Base-by-base conservation (phyloP, 2,797 vertebrate genomes). In the Phrynocephalus vlangalii region DNA sequence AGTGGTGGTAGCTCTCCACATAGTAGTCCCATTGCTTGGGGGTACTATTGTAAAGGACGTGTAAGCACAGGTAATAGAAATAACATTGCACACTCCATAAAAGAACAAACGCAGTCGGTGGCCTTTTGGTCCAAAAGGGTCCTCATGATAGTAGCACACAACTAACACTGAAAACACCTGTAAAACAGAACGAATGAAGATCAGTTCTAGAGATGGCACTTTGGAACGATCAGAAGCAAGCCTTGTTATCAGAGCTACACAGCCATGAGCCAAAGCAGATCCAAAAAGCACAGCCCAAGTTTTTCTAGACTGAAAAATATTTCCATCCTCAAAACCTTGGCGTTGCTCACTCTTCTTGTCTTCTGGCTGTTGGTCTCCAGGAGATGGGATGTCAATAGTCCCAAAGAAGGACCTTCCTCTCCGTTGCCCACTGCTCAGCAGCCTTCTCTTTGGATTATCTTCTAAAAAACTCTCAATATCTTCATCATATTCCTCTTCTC, bases 21-120 rank as follows among this genome's bases (percentile, higher is more conserved):
- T 98, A 3, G 98, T 97, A 38, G 98, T 97, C 76, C 97, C 98
- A 0, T 98, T 98, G 94, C 98, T 98, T 5, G 98, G 97, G n/a
- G 98, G 97, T 82, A 98, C 97, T 68, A 99, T 98, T 79, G 97
- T 97, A 87, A 99, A 97, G 75, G 98, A 99, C 1, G 98, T 98
- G 86, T 99, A 99, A 88, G 98, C 98, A 91, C 99, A 99, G 79
- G 98, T 99, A 93, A 99, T 98, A 63, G 98, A 98, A 89, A 99
- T 98, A 66, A 99, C 98, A 44, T 99, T 99, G 94, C 98, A 97
- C 3, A 98, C 90, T 48, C 99, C 99, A 0, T 98, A 99, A 89
- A 98, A 97, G 95, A 99, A 97, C 30, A 99, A 97, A 16, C 97
- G 97, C 33, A 99, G 94, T 77, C 98, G 97, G 94, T 98, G 98